These are phyloP conservation scores for Hiodon tergisus DNA, from an alignment of 2,113 vertebrate genomes.

Conservation along the genomic window DNA sequence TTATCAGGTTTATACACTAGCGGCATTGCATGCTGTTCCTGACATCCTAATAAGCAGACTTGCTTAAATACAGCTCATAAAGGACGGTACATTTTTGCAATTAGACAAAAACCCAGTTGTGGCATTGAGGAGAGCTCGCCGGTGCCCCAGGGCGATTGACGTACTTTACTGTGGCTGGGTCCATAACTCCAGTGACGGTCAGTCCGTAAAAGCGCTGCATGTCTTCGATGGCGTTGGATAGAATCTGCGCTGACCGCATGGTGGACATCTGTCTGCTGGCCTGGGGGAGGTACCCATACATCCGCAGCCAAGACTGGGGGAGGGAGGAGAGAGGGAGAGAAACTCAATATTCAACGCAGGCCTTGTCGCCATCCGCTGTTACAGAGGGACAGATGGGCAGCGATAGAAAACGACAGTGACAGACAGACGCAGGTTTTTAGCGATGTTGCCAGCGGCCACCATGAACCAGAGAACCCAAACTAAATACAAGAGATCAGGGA, in stretches of 20 bases:
- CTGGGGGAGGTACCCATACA: constrained; percentile 87
- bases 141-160: constrained; percentile 31
- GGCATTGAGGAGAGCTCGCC: neutral
- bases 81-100: neutral
- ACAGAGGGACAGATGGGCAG: neutral
- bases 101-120: neutral
- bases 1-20: neutral
- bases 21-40: neutral
- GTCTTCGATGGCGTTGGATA: constrained; percentile 76
- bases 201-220: constrained; percentile 96
- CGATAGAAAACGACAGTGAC: neutral
- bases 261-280: constrained; percentile 88
- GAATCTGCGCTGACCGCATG: constrained; percentile 83
- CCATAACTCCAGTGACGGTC: constrained; percentile 74
- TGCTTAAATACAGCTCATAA: neutral
- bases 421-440: neutral
- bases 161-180: constrained; percentile 76
- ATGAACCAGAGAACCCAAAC: neutral
- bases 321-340: neutral
- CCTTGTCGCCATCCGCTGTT: neutral
- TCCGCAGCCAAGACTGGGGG: constrained; percentile 83
- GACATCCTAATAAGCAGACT: neutral
- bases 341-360: constrained; percentile 2
- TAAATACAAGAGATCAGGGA: neutral
- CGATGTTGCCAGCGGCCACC: neutral